Evolutionary conservation across 2,113 vertebrate genomes (phyloP).

Genomic region (Acrocephalus kingi): DNA sequence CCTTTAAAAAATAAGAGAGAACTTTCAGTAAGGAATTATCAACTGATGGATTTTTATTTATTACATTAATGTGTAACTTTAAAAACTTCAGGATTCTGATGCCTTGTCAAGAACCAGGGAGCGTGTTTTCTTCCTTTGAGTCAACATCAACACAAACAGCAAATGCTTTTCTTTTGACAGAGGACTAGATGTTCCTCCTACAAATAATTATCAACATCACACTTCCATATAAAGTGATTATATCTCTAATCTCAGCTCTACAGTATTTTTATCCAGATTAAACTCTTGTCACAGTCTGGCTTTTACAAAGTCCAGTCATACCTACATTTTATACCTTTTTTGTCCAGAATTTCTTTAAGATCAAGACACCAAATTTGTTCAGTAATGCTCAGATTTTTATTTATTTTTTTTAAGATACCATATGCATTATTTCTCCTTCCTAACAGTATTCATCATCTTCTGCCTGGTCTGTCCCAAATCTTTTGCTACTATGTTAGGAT

Average conservation of each 20-base stretch:
- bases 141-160: not conserved
- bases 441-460: not conserved
- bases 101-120: not conserved
- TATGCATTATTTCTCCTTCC: not conserved
- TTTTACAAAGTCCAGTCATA: not conserved
- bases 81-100: not conserved
- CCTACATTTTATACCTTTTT: not conserved
- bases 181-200: constrained; percentile 1
- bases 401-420: not conserved
- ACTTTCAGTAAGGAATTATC: not conserved
- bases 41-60: not conserved
- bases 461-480: not conserved
- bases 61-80: not conserved
- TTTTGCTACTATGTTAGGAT: not conserved
- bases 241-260: not conserved
- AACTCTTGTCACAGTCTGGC: not conserved
- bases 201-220: not conserved
- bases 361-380: not conserved
- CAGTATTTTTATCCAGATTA: not conserved
- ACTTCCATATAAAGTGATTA: not conserved
- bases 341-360: not conserved
- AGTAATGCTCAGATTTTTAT: not conserved
- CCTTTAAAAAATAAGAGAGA: not conserved
- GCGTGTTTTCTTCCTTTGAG: not conserved
- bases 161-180: not conserved